A percentile compares a stretch with the other conserved stretches of the same genome.
phyloP scores from a whole-genome alignment of 1,140 invertebrate species.

The Ceratina calcarata region DNA sequence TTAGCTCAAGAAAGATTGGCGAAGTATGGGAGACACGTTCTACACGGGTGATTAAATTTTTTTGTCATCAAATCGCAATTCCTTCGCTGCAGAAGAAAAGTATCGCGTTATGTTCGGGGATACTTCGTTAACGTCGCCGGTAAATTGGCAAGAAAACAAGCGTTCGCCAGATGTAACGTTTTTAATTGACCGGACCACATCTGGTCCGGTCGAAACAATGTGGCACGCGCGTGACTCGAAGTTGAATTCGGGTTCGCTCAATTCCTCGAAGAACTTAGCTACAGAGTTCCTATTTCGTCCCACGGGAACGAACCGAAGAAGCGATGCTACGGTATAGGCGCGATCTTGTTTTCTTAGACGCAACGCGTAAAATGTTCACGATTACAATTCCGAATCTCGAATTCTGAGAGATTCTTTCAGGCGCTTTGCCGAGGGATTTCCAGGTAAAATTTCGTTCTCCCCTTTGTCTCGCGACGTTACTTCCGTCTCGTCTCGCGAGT shows the following conservation, averaged over 20 bases:
- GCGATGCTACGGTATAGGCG: too few species aligned
- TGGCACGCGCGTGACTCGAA: background rate
- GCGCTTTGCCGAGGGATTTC: too few species aligned
- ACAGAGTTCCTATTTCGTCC: conserved; percentile 5
- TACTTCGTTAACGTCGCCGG: conserved; percentile 10
- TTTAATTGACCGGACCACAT: conserved; percentile 6
- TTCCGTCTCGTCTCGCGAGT: background rate
- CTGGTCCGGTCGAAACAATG: background rate
- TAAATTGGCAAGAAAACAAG: background rate
- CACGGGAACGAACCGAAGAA: background rate
- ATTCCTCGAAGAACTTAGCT: background rate
- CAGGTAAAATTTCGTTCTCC: too few species aligned
- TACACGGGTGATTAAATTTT: too few species aligned
- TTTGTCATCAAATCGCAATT: too few species aligned
- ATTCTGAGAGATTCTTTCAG: background rate
- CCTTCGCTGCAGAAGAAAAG: too few species aligned
- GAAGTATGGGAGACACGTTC: background rate
- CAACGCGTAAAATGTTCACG: background rate
- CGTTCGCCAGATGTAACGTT: background rate
- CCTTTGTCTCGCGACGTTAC: background rate
- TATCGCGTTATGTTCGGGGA: background rate
- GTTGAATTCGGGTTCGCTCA: background rate
- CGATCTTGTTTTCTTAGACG: too few species aligned
- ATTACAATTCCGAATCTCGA: conserved; percentile 17
- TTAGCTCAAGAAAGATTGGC: background rate